These are phyloP conservation scores for Campaea margaritaria DNA, from an alignment of 2,888 invertebrate species.

Conservation along the genomic window DNA sequence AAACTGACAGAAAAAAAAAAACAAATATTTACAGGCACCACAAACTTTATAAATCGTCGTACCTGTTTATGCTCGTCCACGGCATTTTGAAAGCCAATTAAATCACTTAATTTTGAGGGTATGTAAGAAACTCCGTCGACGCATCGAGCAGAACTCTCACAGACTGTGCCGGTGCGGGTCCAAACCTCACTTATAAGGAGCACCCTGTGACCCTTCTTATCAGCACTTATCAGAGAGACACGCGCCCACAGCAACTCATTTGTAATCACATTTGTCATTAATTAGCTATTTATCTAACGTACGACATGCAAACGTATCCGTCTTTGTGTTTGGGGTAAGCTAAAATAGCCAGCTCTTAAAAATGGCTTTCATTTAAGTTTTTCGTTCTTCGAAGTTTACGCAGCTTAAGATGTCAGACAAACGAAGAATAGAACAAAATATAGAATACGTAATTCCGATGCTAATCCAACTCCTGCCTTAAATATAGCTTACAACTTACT, in stretches of 20 bases:
- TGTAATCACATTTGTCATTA: slow-evolving; percentile 45
- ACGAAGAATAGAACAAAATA: no score
- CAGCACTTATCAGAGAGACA: slow-evolving; percentile 56
- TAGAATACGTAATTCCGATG: no score
- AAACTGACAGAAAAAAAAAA: slow-evolving; percentile 8
- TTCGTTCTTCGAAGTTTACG: neutral
- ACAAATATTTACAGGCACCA: neutral
- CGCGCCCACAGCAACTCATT: slow-evolving; percentile 65
- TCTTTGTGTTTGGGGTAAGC: slow-evolving; percentile 5
- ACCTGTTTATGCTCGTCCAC: slow-evolving; percentile 83
- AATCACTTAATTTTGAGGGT: slow-evolving; percentile 77
- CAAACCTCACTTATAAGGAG: slow-evolving; percentile 66
- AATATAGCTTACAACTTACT: no score
- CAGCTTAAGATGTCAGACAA: no score
- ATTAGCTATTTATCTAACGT: slow-evolving; percentile 29
- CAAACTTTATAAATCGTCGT: slow-evolving; percentile 25
- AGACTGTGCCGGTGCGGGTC: slow-evolving; percentile 59
- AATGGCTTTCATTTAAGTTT: neutral
- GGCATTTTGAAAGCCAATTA: slow-evolving; percentile 66
- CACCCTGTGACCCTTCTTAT: slow-evolving; percentile 76
- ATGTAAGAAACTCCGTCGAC: slow-evolving; percentile 73
- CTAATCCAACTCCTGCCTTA: no score
- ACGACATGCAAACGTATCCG: slow-evolving; percentile 7
- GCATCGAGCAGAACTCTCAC: slow-evolving; percentile 59
- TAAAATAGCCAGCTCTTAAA: neutral